These are phyloP conservation scores for Drosophila ficusphila DNA, from an alignment of 1,140 invertebrate species.

Conservation along the genomic window DNA sequence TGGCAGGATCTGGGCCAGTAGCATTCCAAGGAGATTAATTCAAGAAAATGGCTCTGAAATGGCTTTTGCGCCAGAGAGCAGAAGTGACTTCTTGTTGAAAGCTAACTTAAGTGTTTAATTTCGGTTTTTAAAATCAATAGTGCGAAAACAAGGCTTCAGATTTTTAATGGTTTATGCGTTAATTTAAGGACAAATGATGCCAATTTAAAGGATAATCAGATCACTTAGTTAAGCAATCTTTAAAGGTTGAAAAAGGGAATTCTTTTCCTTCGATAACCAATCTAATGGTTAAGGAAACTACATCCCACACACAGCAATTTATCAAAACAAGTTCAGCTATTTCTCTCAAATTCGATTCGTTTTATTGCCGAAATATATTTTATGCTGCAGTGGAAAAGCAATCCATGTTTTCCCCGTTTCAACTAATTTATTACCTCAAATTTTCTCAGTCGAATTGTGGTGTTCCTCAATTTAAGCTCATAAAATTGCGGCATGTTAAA, in stretches of 20 bases:
- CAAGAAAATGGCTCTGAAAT: constrained; percentile 18
- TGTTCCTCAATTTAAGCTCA: constrained; percentile 3
- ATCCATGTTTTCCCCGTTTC: constrained; percentile 19
- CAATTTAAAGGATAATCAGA: neutral
- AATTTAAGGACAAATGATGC: neutral
- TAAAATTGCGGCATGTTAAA: constrained; percentile 18
- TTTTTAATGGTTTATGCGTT: neutral
- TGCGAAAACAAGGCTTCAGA: neutral
- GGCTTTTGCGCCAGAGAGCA: constrained; percentile 5
- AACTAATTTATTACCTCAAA: constrained; percentile 14
- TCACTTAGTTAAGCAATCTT: neutral
- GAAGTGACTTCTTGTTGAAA: constrained; percentile 16
- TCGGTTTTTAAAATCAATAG: neutral
- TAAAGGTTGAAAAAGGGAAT: too few relatives aligned
- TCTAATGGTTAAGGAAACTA: neutral
- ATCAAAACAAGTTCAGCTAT: neutral
- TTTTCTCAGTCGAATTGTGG: neutral
- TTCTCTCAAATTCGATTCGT: constrained; percentile 4
- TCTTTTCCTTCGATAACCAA: too few relatives aligned
- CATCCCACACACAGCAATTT: neutral
- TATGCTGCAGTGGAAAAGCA: constrained; percentile 15
- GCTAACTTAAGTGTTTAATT: constrained; percentile 19
- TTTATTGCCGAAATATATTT: constrained; percentile 26
- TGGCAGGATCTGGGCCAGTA: constrained; percentile 22
- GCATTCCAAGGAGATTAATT: constrained; percentile 36